Percentiles rank a stretch among this genome's conserved stretches.
Conservation (phyloP, 2,113 vertebrate species). For the Rhinolophus ferrumequinum region DNA sequence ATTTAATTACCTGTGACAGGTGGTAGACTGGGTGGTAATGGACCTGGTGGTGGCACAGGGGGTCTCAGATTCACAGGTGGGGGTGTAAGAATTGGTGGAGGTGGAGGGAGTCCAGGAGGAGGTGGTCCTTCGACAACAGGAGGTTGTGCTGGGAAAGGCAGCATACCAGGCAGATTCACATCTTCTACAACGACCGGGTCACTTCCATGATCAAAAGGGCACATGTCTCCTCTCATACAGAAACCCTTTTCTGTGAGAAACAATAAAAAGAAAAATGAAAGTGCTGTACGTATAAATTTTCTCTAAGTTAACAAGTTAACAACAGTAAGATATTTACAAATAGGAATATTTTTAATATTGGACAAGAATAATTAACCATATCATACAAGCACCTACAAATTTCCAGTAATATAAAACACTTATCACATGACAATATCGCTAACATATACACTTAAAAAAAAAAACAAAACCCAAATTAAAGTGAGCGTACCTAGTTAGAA, state of each 20-base stretch:
- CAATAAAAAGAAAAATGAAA: conserved; percentile 56
- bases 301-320: background rate
- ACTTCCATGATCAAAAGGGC: conserved; percentile 97
- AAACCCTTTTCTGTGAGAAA: conserved; percentile 95
- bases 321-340: conserved; percentile 36
- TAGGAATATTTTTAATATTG: background rate
- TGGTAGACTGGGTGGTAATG: conserved; percentile 95
- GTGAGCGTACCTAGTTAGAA: background rate
- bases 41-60: conserved; percentile 93
- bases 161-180: conserved; percentile 96
- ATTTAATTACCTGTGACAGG: conserved; percentile 92
- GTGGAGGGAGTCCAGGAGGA: conserved; percentile 93
- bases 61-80: conserved; percentile 95
- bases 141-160: conserved; percentile 96
- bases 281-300: conserved; percentile 21
- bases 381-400: conserved; percentile 3
- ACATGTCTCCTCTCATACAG: conserved; percentile 99
- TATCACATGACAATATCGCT: background rate
- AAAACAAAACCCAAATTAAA: conserved; percentile 51
- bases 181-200: conserved; percentile 99
- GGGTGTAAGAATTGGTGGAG: conserved; percentile 94
- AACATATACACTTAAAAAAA: background rate
- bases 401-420: conserved; percentile 32
- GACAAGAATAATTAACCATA: conserved; percentile 14
- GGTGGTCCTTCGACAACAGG: conserved; percentile 93